Base-by-base conservation (phyloP, 2,113 vertebrate species). In the Ctenodactylus gundi region DNA sequence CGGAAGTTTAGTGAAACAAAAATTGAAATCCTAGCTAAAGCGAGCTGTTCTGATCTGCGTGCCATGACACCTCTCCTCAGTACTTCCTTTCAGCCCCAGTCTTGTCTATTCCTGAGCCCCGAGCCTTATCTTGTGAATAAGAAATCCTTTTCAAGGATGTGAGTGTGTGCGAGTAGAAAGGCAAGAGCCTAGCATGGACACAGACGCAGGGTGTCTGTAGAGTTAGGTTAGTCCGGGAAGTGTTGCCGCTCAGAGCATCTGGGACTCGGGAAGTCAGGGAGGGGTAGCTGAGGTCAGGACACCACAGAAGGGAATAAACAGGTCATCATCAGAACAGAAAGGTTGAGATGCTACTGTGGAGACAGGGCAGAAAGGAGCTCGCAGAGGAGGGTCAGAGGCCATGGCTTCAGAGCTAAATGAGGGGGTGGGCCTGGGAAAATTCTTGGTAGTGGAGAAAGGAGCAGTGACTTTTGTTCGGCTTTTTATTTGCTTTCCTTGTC, bases 401-500 rank as follows among this genome's bases (percentile, higher is more conserved):
- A 65, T 31, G 53, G 49, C 21, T 31, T 84, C 31, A 86, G 46
- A 77, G 23, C 17, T 83, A 11, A 62, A 41, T 65, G 39, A 53
- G 11, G 95, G 75, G 34, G 39, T 73, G 21, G 53, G 31, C 75
- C 64, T 72, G 76, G 72, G 85, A 85, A 91, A 92, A 85, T 72
- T 76, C 46, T 64, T 53, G 17, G 64, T 65, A 13, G 36, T 85
- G 29, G 23, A 23, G 6, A 23, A 81, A 58, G 68, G 65, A 36
- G 18, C 21, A 94, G 3, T 75, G 55, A 53, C 60, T 88, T 58
- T 23, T 34, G 57, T 58, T 4, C 82, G 55, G 55, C 12, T 86
- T 91, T 91, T 82, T 90, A 68, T 96, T 96, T 95, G 46, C 53
- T 88, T 96, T 94, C 29, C 64, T 91, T 68, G 46, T 68, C 73